Percentiles rank a stretch among this genome's conserved stretches.
These are phyloP conservation scores for Bergia puertoricense DNA, from an alignment of 92 coral and sea anemone species.

Conservation along the genomic window DNA sequence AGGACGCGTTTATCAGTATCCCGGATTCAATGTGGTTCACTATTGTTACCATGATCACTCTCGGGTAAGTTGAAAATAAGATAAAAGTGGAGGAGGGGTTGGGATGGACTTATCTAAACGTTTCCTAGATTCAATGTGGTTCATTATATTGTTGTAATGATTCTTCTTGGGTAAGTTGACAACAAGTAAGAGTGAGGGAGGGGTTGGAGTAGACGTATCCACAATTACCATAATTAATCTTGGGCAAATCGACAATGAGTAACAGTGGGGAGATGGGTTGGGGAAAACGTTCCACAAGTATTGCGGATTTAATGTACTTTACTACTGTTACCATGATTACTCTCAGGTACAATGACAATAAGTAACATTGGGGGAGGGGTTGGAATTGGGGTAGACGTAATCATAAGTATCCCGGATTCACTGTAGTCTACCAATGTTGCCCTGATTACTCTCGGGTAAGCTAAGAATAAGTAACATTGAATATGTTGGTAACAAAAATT, in stretches of 20 bases:
- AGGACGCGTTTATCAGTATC: slow-evolving; percentile 88
- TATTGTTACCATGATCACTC: slow-evolving; percentile 90
- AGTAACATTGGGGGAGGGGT: slow-evolving; percentile 32
- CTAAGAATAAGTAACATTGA: too few species aligned
- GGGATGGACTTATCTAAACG: not conserved
- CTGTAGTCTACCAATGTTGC: slow-evolving; percentile 92
- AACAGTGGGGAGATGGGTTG: not conserved
- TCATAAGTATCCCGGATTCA: slow-evolving; percentile 80
- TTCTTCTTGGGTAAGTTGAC: slow-evolving; percentile 86
- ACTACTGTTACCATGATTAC: slow-evolving; percentile 95
- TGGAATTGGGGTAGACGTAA: slow-evolving; percentile 67
- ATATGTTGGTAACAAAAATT: too few species aligned
- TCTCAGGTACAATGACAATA: slow-evolving; percentile 63
- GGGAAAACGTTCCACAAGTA: slow-evolving; percentile 62
- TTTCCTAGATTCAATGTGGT: slow-evolving; percentile 76
- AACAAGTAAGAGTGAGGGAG: not conserved
- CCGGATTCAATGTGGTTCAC: slow-evolving; percentile 99
- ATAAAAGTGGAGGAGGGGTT: not conserved
- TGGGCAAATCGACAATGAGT: slow-evolving; percentile 67
- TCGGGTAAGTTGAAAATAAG: slow-evolving; percentile 75
- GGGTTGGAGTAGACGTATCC: slow-evolving; percentile 39
- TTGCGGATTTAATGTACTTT: slow-evolving; percentile 86
- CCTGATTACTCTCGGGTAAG: not conserved
- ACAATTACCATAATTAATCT: slow-evolving; percentile 89
- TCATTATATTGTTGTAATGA: slow-evolving; percentile 81